These are phyloP conservation scores for Empidonax traillii DNA, from an alignment of 2,113 vertebrate species.

Conservation along the genomic window DNA sequence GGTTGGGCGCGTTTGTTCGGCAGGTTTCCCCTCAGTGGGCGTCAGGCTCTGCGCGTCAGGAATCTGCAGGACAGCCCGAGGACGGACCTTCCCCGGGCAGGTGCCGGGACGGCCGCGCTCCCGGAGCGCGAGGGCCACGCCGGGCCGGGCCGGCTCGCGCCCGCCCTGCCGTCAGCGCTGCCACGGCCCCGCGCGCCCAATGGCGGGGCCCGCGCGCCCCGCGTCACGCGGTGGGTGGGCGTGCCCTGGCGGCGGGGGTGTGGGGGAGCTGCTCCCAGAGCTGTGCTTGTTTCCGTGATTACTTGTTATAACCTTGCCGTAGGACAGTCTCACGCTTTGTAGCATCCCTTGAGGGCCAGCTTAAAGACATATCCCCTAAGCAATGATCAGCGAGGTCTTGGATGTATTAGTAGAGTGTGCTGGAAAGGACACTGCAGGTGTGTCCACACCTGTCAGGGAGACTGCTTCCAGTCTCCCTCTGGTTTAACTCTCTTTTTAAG, in stretches of 20 bases:
- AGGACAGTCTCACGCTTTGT: not conserved
- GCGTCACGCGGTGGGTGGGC: not conserved
- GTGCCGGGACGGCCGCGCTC: not conserved
- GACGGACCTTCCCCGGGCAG: not conserved
- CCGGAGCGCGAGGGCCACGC: too few relatives aligned
- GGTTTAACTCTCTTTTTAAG: not conserved
- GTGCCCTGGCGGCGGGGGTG: too few relatives aligned
- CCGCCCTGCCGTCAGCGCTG: not conserved
- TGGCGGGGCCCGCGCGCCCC: not conserved
- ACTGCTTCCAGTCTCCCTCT: too few relatives aligned
- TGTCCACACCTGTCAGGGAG: not conserved
- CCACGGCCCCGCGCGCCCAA: not conserved
- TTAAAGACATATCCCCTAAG: not conserved
- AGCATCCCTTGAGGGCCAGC: not conserved
- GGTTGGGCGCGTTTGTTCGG: not conserved
- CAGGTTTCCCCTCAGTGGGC: not conserved
- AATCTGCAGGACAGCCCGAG: not conserved
- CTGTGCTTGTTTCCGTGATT: not conserved
- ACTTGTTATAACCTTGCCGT: fast-evolving
- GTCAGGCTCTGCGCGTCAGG: not conserved
- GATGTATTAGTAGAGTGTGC: too few relatives aligned
- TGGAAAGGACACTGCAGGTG: not conserved
- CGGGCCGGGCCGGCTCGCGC: not conserved
- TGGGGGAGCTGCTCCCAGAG: not conserved
- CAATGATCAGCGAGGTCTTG: not conserved